These are phyloP conservation scores for Myxocyprinus asiaticus DNA, from an alignment of 2,113 vertebrate species.

Conservation along the genomic window DNA sequence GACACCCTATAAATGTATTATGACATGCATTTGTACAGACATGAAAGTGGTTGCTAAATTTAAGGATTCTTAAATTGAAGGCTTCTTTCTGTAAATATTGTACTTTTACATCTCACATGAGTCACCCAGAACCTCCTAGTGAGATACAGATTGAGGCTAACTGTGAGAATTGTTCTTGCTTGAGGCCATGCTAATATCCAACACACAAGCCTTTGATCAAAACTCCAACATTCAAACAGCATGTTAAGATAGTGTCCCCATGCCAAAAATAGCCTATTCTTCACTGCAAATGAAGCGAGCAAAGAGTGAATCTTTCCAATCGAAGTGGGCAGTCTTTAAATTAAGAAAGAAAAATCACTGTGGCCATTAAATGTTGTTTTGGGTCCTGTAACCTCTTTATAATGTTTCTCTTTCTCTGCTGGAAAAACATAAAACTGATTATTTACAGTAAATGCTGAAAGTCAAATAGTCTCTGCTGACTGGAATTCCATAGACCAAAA, in stretches of 20 bases:
- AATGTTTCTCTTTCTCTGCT: slow-evolving; percentile 4
- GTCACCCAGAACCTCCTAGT: slow-evolving; percentile 1
- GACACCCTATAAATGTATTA: too few relatives aligned
- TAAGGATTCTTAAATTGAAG: too few relatives aligned
- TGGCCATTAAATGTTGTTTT: background rate
- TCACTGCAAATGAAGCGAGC: background rate
- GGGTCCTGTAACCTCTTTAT: background rate
- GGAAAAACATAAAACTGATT: slow-evolving; percentile 13
- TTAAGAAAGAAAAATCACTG: background rate
- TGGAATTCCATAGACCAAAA: slow-evolving; percentile 40
- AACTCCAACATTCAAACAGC: slow-evolving; percentile 8
- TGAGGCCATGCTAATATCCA: slow-evolving; percentile 24
- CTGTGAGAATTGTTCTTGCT: slow-evolving; percentile 34
- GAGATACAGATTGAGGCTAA: slow-evolving; percentile 38
- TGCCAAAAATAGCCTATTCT: slow-evolving; percentile 26
- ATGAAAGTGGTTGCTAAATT: too few relatives aligned
- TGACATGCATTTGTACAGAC: too few relatives aligned
- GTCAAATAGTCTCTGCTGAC: slow-evolving; percentile 22
- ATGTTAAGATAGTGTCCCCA: background rate
- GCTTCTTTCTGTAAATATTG: background rate
- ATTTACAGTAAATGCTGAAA: slow-evolving; percentile 33
- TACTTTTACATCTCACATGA: slow-evolving; percentile 15
- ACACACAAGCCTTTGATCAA: slow-evolving; percentile 43
- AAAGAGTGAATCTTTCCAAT: background rate
- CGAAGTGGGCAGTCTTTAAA: background rate